Percentiles rank a stretch among this genome's conserved stretches.
Conservation (phyloP, 2,113 vertebrate genomes). For the Meles meles region DNA sequence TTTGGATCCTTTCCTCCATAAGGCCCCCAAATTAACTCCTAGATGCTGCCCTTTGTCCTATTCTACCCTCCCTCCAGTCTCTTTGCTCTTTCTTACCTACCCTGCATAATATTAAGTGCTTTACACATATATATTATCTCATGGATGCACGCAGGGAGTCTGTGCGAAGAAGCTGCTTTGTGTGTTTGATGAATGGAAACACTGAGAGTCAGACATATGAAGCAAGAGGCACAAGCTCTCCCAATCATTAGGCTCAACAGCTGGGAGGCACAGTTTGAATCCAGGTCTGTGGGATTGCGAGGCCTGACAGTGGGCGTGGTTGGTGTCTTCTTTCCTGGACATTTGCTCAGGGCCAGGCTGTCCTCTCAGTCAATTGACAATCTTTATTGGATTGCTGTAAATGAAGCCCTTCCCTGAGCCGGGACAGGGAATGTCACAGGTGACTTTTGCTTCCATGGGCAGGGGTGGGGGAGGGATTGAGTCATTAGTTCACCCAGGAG, state of each 20-base stretch:
- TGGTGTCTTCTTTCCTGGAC: neutral
- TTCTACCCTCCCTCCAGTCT: neutral
- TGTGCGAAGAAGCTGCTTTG: neutral
- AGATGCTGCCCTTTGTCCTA: neutral
- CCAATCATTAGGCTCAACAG: neutral
- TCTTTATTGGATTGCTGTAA: neutral
- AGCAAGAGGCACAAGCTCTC: neutral
- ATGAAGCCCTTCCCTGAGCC: neutral
- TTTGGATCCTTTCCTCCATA: neutral
- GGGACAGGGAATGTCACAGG: neutral
- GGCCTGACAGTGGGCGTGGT: neutral
- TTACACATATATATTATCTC: fast-evolving
- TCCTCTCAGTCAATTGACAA: neutral
- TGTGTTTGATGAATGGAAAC: neutral
- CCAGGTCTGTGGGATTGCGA: neutral
- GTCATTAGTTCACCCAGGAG: neutral
- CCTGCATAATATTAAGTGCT: neutral
- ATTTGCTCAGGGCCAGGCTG: neutral
- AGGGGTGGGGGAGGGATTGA: neutral
- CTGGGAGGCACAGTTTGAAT: neutral
- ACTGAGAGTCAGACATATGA: neutral
- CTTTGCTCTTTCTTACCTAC: neutral
- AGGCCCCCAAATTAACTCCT: neutral
- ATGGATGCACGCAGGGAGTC: neutral
- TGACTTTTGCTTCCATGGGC: neutral